Evolutionary conservation across 2,888 invertebrate genomes (phyloP).

Genomic region (Leucophenga maculata): DNA sequence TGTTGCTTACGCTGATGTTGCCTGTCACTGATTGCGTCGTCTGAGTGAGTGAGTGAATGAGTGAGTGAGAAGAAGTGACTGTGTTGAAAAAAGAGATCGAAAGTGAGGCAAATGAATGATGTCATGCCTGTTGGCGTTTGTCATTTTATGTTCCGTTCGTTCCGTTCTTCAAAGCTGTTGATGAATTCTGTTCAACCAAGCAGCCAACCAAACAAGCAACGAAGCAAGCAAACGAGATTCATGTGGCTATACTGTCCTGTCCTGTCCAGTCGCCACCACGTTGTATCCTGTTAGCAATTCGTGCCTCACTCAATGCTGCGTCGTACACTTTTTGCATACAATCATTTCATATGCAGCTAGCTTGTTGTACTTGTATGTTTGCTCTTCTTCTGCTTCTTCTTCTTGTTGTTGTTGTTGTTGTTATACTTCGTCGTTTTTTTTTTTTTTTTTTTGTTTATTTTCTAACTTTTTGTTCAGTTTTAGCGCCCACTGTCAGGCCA

Average conservation of each 20-base stretch:
- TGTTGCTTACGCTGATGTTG: not conserved
- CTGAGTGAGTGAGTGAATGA: not conserved
- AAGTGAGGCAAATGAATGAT: slow-evolving; percentile 12
- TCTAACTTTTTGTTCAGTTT: not conserved
- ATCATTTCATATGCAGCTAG: not conserved
- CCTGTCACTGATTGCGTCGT: not conserved
- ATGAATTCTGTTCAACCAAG: no score
- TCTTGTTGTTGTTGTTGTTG: slow-evolving; percentile 7
- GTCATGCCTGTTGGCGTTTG: slow-evolving; percentile 12
- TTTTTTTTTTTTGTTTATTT: not conserved
- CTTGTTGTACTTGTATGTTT: not conserved
- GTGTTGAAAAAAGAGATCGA: not conserved
- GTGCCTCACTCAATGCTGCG: no score
- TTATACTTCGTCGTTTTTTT: not conserved
- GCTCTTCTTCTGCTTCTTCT: not conserved
- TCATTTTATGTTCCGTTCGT: no score
- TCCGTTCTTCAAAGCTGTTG: no score
- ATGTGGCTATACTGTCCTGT: no score
- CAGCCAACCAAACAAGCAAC: no score
- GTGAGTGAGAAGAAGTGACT: not conserved
- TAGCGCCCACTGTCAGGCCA: slow-evolving; percentile 27
- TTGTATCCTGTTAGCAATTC: no score
- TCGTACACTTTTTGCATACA: no score
- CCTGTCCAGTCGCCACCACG: no score
- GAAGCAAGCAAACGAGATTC: no score